phyloP scores from a whole-genome alignment of 2,113 vertebrate species.

The Porphyrio hochstetteri region DNA sequence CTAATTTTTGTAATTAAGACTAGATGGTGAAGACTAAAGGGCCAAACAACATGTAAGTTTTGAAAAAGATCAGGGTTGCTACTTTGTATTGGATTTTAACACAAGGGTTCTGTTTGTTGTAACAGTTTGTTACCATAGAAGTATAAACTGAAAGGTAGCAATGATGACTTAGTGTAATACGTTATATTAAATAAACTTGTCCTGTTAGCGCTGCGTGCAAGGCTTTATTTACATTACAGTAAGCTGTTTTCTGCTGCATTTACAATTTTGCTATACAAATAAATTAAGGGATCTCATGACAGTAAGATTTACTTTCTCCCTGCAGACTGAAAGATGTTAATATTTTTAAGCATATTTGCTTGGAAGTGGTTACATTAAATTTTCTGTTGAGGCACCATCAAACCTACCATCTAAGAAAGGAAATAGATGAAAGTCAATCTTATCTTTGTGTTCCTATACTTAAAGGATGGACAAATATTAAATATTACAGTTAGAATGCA shows the following conservation, averaged over 20 bases:
- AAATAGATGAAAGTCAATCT: slow-evolving; percentile 10
- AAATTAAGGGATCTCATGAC: slow-evolving; percentile 62
- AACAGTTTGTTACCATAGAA: slow-evolving; percentile 78
- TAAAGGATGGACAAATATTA: slow-evolving; percentile 24
- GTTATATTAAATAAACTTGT: slow-evolving; percentile 78
- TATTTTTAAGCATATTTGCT: slow-evolving; percentile 45
- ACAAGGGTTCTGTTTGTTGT: slow-evolving; percentile 69
- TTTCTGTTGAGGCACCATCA: neutral
- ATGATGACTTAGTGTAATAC: slow-evolving; percentile 72
- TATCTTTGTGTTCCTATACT: slow-evolving; percentile 10
- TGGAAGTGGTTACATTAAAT: neutral
- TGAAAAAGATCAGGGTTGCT: slow-evolving; percentile 17
- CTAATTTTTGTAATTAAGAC: neutral
- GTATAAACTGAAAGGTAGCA: slow-evolving; percentile 78
- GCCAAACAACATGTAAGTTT: neutral
- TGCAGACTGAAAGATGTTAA: slow-evolving; percentile 20
- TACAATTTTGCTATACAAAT: slow-evolving; percentile 71
- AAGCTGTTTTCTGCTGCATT: slow-evolving; percentile 76
- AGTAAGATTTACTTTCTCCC: slow-evolving; percentile 34
- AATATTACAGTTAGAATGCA: slow-evolving; percentile 11
- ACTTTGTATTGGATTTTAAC: slow-evolving; percentile 65
- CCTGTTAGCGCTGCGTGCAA: slow-evolving; percentile 30
- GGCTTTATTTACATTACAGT: slow-evolving; percentile 75
- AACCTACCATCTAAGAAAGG: neutral
- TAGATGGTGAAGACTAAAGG: neutral